phyloP scores from a whole-genome alignment of 1,140 invertebrate genomes.

The Diachasma alloeum region DNA sequence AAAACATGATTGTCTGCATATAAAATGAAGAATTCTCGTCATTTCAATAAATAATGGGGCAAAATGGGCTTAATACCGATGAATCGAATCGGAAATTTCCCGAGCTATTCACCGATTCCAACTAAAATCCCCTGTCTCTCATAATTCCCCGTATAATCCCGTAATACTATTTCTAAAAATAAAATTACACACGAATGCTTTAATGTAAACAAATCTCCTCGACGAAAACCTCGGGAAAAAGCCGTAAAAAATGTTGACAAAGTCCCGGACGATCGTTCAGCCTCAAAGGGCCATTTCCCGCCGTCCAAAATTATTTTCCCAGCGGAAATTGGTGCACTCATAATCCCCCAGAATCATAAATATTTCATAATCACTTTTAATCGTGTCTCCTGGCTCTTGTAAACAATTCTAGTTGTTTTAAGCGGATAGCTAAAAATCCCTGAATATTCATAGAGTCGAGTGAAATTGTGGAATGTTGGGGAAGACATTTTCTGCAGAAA shows the following conservation, averaged over 20 bases:
- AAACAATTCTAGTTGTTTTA: neutral
- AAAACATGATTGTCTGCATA: too few relatives aligned
- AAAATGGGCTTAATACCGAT: neutral
- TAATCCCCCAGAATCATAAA: neutral
- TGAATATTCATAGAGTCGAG: neutral
- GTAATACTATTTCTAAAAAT: neutral
- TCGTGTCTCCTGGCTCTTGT: neutral
- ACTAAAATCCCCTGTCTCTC: too few relatives aligned
- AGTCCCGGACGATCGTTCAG: neutral
- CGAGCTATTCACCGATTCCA: neutral
- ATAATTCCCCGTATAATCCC: neutral
- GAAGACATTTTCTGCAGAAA: neutral
- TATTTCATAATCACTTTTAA: neutral
- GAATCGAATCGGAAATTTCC: neutral
- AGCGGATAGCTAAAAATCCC: neutral
- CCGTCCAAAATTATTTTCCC: neutral
- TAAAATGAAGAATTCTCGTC: too few relatives aligned
- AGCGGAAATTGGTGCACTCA: neutral
- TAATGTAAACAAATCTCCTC: neutral
- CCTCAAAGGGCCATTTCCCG: neutral
- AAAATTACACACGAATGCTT: neutral
- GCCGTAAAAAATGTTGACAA: neutral
- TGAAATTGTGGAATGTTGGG: neutral
- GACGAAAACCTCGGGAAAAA: neutral
- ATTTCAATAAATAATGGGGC: neutral